Conservation (phyloP, 2,888 invertebrate genomes). For the Xylota segnis region DNA sequence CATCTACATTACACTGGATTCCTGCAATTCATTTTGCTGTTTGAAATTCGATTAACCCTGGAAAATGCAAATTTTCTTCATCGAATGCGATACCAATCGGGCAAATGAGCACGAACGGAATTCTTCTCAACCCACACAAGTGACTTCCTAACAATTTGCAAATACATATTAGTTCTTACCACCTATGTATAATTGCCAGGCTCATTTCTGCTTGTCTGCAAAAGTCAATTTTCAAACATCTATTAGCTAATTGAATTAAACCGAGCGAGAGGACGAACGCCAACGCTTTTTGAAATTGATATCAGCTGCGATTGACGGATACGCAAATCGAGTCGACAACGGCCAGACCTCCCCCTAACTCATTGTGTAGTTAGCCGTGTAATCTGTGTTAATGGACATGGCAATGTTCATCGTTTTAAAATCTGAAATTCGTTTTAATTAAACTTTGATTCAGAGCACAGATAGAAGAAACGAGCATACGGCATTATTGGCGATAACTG, state of each 20-base stretch:
- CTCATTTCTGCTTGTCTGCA: background rate
- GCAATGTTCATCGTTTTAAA: conserved; percentile 5
- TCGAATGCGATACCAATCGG: too few species aligned
- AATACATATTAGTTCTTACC: background rate
- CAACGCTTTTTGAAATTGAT: conserved; percentile 39
- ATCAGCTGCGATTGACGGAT: conserved; percentile 25
- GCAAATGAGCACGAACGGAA: too few species aligned
- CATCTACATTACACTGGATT: too few species aligned
- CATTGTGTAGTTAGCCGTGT: conserved; percentile 13
- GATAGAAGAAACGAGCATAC: background rate
- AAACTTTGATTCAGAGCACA: conserved; percentile 35
- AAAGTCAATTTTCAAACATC: conserved; percentile 17
- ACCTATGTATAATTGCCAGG: background rate
- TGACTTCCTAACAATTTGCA: background rate
- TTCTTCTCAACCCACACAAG: background rate
- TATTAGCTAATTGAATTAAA: conserved; percentile 16
- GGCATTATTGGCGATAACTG: conserved; percentile 15
- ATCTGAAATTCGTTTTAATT: conserved; percentile 42
- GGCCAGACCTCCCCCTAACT: conserved; percentile 13
- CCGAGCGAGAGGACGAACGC: background rate
- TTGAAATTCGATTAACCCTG: too few species aligned
- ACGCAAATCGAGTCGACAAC: background rate
- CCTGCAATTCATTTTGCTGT: too few species aligned
- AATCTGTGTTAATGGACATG: conserved; percentile 22
- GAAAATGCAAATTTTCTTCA: too few species aligned